Evolutionary conservation across 2,797 vertebrate species (phyloP), one percentile per base, ranked within the genome.

Genomic region (Ctenosaura bakeri): DNA sequence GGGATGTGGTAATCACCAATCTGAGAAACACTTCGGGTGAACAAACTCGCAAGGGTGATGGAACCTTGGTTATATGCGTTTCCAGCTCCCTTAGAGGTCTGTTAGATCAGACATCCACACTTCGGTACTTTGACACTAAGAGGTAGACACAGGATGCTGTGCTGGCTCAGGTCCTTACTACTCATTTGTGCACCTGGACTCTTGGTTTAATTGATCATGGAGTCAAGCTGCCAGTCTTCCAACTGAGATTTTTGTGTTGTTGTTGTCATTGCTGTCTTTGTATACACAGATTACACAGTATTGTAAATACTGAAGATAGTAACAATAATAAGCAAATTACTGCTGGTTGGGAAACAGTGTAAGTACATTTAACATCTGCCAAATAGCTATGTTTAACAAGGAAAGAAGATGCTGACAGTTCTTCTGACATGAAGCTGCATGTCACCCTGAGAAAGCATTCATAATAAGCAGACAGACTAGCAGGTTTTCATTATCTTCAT

Each of bases 401-500:
- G 29, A 29, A 12, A 66, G 64, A 66, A 69, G 12, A 12, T 69
- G 38, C 12, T 4, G 26, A 9, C 18, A 38, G 6, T 76, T 35
- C 38, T 76, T 0, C 18, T 8, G 38, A 42, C n/a, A 76, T 46
- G 42, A 46, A 46, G 4, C 42, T 46, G 42, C 42, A 46, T 46
- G 42, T 82, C 42, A 52, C 32, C 86, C 78, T 89, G 88, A 9
- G 1, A 90, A 85, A 76, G 35, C 20, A 74, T 13, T 16, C 46
- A 20, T 26, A 79, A 69, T 52, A 80, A 50, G 26, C 46, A 76
- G 7, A 10, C n/a, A 83, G 20, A 64, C n/a, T 0, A 42, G 3
- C 3, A 3, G 1, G 2, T 64, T 83, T 87, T 66, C 59, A 71
- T 76, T 88, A 52, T 73, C 0, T 0, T 79, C 0, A 18, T 66